Conservation (phyloP, 2,113 vertebrate genomes). For the Corythornis madagascariensis region DNA sequence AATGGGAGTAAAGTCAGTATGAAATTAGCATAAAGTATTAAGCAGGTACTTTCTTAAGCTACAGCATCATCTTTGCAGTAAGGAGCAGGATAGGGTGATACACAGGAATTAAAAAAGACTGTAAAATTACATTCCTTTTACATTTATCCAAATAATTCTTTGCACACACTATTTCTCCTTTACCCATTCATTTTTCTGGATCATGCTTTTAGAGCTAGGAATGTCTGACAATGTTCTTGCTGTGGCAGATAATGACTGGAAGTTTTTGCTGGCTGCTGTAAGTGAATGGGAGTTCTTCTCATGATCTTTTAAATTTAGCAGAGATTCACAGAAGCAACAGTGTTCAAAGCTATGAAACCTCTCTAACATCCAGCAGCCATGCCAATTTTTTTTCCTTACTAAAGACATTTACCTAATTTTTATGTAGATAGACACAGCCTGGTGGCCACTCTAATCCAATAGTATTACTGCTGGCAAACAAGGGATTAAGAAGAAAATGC, state of each 20-base stretch:
- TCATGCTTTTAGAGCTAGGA: background rate
- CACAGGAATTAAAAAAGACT: background rate
- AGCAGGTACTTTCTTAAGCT: slow-evolving; percentile 31
- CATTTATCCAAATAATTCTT: background rate
- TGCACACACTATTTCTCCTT: background rate
- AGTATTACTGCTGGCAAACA: slow-evolving; percentile 33
- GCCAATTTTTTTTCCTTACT: slow-evolving; percentile 19
- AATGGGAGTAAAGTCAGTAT: slow-evolving; percentile 28
- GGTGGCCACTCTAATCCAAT: slow-evolving; percentile 23
- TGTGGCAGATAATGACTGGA: background rate
- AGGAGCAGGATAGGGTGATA: background rate
- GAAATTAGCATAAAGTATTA: slow-evolving; percentile 53
- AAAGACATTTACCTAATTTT: slow-evolving; percentile 50
- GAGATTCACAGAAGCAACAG: background rate
- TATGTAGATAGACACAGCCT: slow-evolving; percentile 38
- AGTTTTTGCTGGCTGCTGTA: background rate
- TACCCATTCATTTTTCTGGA: background rate
- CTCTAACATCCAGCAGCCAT: background rate
- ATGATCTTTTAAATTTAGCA: background rate
- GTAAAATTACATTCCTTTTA: background rate
- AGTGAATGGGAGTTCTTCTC: slow-evolving; percentile 2
- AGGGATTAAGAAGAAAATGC: slow-evolving; percentile 49
- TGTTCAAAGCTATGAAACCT: slow-evolving; percentile 5
- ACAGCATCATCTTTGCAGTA: background rate
- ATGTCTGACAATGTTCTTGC: background rate